Conservation (phyloP, 2,113 vertebrate genomes). For the Ptilonorhynchus violaceus region DNA sequence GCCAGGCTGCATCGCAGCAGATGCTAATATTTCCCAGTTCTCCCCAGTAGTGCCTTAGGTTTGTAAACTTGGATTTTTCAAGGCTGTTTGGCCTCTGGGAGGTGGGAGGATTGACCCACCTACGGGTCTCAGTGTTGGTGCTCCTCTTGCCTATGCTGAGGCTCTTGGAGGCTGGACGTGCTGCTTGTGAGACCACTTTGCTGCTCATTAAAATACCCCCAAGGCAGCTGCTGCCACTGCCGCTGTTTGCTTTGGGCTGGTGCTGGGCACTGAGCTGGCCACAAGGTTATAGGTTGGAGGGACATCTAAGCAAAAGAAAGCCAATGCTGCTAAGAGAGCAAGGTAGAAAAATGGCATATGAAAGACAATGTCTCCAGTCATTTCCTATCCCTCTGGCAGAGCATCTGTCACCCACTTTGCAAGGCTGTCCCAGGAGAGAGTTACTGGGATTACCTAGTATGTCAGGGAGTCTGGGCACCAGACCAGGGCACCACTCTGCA, state of each 20-base stretch:
- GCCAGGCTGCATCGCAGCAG: neutral
- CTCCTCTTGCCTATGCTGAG: neutral
- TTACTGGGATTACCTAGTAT: neutral
- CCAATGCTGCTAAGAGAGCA: neutral
- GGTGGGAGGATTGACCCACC: neutral
- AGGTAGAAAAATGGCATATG: neutral
- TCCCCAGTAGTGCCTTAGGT: neutral
- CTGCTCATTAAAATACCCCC: neutral
- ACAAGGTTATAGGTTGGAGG: neutral
- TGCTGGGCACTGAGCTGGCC: neutral
- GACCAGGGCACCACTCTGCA: neutral
- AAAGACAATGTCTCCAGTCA: neutral
- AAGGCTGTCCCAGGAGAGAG: neutral
- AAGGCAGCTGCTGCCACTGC: neutral
- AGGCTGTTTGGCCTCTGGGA: neutral
- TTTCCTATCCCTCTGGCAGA: neutral
- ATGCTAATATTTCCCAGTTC: neutral
- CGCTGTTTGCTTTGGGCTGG: neutral
- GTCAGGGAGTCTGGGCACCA: neutral
- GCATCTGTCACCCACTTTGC: neutral
- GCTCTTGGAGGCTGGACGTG: neutral
- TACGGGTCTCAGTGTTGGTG: neutral
- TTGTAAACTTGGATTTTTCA: neutral
- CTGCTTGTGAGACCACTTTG: neutral
- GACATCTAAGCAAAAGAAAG: neutral